These are phyloP conservation scores for Muscidifurax raptorellus DNA, from an alignment of 1,140 invertebrate genomes.

Conservation along the genomic window DNA sequence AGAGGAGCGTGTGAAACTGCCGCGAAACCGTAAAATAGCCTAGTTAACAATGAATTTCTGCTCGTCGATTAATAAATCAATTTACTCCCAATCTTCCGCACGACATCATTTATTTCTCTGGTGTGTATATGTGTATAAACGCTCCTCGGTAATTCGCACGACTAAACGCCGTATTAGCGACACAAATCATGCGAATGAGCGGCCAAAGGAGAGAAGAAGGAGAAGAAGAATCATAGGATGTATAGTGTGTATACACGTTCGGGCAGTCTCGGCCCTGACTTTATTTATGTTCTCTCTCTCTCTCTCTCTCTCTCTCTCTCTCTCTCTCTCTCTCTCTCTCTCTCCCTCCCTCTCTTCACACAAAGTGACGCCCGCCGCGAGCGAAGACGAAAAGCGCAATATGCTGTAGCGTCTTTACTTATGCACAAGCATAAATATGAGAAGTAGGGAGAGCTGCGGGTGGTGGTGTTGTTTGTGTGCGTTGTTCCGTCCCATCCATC, in stretches of 20 bases:
- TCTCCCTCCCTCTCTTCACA: constrained; percentile 61
- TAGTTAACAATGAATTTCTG: no score
- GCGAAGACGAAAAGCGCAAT: not conserved
- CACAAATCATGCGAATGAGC: not conserved
- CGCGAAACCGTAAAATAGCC: no score
- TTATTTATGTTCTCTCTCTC: constrained; percentile 71
- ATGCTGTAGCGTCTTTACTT: not conserved
- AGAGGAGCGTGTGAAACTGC: not conserved
- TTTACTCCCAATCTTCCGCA: no score
- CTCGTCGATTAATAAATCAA: no score
- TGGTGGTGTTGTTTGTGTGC: no score
- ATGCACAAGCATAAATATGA: no score
- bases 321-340: constrained; percentile 69
- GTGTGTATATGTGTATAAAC: no score
- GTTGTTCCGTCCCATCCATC: constrained; percentile 16
- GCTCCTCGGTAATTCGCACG: no score
- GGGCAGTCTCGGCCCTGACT: constrained; percentile 62
- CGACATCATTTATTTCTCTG: no score
- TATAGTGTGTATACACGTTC: not conserved
- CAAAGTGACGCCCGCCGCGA: constrained; percentile 10
- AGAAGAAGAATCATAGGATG: not conserved
- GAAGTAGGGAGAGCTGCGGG: not conserved
- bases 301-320: constrained; percentile 68
- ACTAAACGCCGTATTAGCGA: not conserved
- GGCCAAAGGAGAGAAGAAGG: not conserved